Evolutionary conservation across 2,113 vertebrate genomes (phyloP), one percentile per base, ranked within the genome.

Genomic region (Halcyon malimbica): DNA sequence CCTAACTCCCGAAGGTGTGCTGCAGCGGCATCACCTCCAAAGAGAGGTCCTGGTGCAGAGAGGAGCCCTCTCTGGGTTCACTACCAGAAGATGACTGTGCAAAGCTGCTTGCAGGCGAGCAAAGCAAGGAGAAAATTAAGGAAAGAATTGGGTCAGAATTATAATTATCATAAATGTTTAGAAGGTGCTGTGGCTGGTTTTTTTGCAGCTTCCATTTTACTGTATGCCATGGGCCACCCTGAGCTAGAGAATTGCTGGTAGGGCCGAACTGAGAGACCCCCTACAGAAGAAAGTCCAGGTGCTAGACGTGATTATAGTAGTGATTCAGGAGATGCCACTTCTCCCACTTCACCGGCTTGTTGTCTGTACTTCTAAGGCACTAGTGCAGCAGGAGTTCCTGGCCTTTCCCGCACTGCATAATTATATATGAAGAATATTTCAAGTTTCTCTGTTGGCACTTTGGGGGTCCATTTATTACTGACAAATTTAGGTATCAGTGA

Each of bases 61-160:
- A 46, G 48, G 33, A 56, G 42, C 93, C 64, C 54, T 70, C 46
- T n/a, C 26, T 39, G 86, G 31, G 19, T 83, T 87, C 57, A 0
- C 48, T 75, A 11, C 20, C 39, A 64, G 77, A 50, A 16, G 65
- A 89, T 97, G 94, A 94, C 89, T 92, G 6, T 95, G 95, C 91
- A 95, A 94, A 95, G 70, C 83, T 93, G 77, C 62, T 62, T 60
- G 35, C 57, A 33, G 69, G 16, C 0, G 5, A 59, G 51, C 35
- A 51, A 39, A 71, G 57, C 73, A 35, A 35, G 69, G 73, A 75
- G 73, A 54, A 80, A 44, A 63, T 31, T 7, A 67, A 50, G 70
- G 25, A 29, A 83, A 39, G 77, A 93, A 51, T 48, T 68, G 35
- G 60, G 82, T 91, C 78, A 78, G 3, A 90, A 35, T 35, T 5